A percentile compares a stretch with the other conserved stretches of the same genome.
Conservation (phyloP, 2,113 vertebrate species). For the Carlito syrichta region DNA sequence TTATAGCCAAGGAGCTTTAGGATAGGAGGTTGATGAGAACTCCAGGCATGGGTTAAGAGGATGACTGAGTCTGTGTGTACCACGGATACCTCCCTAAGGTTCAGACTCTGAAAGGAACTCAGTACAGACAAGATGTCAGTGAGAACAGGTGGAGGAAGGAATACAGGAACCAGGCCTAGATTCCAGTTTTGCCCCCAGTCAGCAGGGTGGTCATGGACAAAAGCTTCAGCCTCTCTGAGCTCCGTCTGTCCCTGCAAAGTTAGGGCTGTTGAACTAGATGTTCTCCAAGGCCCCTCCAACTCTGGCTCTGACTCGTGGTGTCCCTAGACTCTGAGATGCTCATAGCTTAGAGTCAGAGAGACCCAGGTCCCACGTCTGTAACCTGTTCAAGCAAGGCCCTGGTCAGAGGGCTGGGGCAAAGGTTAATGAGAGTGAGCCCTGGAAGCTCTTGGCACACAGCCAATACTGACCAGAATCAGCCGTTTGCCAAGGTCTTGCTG, state of each 20-base stretch:
- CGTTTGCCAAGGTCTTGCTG: no score
- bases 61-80: no score
- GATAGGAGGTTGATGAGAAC: neutral
- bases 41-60: neutral
- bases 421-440: accelerated
- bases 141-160: neutral
- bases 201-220: neutral
- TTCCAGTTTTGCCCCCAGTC: neutral
- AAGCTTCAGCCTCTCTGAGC: accelerated
- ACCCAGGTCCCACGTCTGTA: accelerated
- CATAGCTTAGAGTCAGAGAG: neutral
- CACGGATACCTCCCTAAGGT: neutral
- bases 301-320: neutral
- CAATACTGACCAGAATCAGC: neutral
- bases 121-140: accelerated
- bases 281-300: neutral
- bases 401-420: neutral
- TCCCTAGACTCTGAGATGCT: neutral
- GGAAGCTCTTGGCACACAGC: neutral
- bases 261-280: accelerated
- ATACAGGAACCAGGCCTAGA: accelerated
- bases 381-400: accelerated
- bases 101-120: neutral
- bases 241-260: neutral
- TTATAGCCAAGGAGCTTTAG: neutral